Evolutionary conservation across 2,888 invertebrate genomes (phyloP).

Genomic region (Cylindroiulus punctatus): DNA sequence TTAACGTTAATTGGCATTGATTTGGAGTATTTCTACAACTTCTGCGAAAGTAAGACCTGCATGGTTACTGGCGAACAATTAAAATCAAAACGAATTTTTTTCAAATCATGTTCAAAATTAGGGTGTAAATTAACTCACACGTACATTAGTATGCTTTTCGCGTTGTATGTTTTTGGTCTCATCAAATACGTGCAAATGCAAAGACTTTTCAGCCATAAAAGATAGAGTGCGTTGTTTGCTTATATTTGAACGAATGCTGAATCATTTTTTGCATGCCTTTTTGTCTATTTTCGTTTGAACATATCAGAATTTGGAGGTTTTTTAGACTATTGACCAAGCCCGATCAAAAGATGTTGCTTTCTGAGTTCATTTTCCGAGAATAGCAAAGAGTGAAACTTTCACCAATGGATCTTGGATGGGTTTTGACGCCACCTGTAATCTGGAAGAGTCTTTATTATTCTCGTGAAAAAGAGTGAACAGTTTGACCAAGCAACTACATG

Average conservation of each 20-base stretch:
- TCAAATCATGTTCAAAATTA: too few species aligned
- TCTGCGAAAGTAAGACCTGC: not conserved
- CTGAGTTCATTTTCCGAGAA: not conserved
- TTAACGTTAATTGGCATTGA: not conserved
- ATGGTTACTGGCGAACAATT: not conserved
- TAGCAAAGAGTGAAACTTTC: not conserved
- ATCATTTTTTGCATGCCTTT: not conserved
- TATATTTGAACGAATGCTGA: not conserved
- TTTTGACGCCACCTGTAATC: too few species aligned
- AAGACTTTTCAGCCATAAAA: not conserved
- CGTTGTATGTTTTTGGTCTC: too few species aligned
- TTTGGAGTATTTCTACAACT: not conserved
- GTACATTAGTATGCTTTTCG: too few species aligned
- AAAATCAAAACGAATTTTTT: too few species aligned
- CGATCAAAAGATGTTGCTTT: not conserved
- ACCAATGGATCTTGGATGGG: too few species aligned
- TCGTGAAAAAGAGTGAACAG: too few species aligned
- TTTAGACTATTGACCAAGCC: not conserved
- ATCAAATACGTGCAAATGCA: too few species aligned
- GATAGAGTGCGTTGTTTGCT: not conserved
- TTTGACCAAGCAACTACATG: not conserved
- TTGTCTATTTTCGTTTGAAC: not conserved
- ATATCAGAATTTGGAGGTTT: constrained; percentile 1
- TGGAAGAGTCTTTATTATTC: too few species aligned
- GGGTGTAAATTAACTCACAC: too few species aligned